phyloP scores from a whole-genome alignment of 1,140 invertebrate species.

The Microplitis demolitor region DNA sequence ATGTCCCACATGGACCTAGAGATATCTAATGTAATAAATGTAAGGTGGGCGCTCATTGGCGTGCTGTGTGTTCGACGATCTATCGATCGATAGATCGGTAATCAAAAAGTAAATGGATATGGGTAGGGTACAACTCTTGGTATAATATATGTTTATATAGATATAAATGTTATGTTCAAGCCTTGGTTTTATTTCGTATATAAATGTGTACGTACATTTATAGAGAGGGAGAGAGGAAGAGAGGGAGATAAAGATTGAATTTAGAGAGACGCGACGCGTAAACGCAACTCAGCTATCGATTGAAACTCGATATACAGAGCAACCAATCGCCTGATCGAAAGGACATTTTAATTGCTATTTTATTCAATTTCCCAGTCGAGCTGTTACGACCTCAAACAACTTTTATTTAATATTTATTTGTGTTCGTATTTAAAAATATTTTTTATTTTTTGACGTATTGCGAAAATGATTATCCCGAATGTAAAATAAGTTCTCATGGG shows the following conservation, averaged over 20 bases:
- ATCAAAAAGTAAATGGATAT: neutral
- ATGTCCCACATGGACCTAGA: neutral
- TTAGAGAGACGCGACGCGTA: neutral
- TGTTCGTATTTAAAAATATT: neutral
- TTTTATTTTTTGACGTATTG: neutral
- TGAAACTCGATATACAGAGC: slow-evolving; percentile 2
- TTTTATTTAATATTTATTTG: neutral
- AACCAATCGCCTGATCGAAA: slow-evolving; percentile 9
- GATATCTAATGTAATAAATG: slow-evolving; percentile 2
- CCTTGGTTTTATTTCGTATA: too few species aligned
- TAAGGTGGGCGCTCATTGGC: neutral
- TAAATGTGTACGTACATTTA: neutral
- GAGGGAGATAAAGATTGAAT: neutral
- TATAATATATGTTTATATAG: neutral
- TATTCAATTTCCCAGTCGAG: slow-evolving; percentile 5
- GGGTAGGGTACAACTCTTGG: neutral
- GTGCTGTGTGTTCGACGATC: neutral
- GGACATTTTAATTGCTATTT: slow-evolving; percentile 20
- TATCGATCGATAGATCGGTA: neutral
- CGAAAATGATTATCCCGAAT: neutral
- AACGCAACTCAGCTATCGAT: slow-evolving; percentile 3
- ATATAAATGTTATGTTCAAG: neutral
- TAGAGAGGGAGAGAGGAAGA: neutral
- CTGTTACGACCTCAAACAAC: slow-evolving; percentile 10
- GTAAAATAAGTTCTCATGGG: neutral